Percentiles rank a stretch among this genome's conserved stretches.
These are phyloP conservation scores for Tethea ocularis DNA, from an alignment of 2,888 invertebrate genomes.

Conservation along the genomic window DNA sequence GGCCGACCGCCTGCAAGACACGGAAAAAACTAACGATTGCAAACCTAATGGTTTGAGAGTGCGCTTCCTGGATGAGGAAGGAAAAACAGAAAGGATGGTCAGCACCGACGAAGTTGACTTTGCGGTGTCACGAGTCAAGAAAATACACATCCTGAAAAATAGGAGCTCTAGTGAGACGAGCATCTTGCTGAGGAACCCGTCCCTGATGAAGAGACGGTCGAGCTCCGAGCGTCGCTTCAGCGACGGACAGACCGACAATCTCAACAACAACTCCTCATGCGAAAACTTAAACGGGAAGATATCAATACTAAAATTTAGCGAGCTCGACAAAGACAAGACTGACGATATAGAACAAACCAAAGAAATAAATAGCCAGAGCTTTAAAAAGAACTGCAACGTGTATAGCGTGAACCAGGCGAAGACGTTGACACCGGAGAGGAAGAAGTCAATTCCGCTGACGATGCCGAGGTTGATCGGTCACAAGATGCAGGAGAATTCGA, in stretches of 20 bases:
- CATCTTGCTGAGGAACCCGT: slow-evolving; percentile 72
- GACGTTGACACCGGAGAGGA: slow-evolving; percentile 72
- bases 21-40: slow-evolving; percentile 63
- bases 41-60: slow-evolving; percentile 72
- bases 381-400: slow-evolving; percentile 78
- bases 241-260: slow-evolving; percentile 57
- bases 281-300: slow-evolving; percentile 70
- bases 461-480: slow-evolving; percentile 71
- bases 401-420: slow-evolving; percentile 81
- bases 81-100: slow-evolving; percentile 76
- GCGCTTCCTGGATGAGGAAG: slow-evolving; percentile 77
- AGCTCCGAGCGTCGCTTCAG: slow-evolving; percentile 65
- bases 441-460: slow-evolving; percentile 65
- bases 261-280: slow-evolving; percentile 71
- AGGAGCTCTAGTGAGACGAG: slow-evolving; percentile 81
- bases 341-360: slow-evolving; percentile 71
- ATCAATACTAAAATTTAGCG: slow-evolving; percentile 40
- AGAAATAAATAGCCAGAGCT: slow-evolving; percentile 66
- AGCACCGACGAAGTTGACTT: slow-evolving; percentile 77
- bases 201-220: slow-evolving; percentile 67
- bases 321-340: slow-evolving; percentile 65
- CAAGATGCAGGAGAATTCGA: slow-evolving; percentile 58
- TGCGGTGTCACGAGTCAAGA: slow-evolving; percentile 72
- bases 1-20: slow-evolving; percentile 64
- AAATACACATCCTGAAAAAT: slow-evolving; percentile 79